Conservation (phyloP, 2,888 invertebrate species). For the Xanthia togata region DNA sequence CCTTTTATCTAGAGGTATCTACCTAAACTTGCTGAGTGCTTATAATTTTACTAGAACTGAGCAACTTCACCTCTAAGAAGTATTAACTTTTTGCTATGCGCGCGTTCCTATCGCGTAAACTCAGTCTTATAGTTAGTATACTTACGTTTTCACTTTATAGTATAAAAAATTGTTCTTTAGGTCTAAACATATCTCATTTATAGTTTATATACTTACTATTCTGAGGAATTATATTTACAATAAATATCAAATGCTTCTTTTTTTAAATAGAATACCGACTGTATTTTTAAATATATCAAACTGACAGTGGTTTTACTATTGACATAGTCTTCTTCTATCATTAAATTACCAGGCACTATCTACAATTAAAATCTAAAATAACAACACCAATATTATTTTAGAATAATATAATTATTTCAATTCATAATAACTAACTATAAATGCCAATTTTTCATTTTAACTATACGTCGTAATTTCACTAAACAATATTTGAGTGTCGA, state of each 20-base stretch:
- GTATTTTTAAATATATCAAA: background rate
- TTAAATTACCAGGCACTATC: conserved; percentile 20
- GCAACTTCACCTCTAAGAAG: background rate
- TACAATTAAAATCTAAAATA: conserved; percentile 74
- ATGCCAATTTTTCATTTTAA: conserved; percentile 86
- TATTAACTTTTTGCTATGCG: background rate
- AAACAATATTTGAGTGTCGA: conserved; percentile 82
- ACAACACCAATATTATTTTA: conserved; percentile 88
- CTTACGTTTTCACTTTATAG: conserved; percentile 10
- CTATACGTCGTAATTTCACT: conserved; percentile 85
- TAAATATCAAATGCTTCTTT: background rate
- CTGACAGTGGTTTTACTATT: background rate
- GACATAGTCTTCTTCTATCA: background rate
- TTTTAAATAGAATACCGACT: background rate
- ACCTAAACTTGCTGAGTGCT: background rate
- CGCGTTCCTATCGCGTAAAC: background rate
- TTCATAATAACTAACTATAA: conserved; percentile 90
- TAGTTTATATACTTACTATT: conserved; percentile 10
- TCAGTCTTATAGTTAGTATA: conserved; percentile 8
- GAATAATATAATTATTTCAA: conserved; percentile 91
- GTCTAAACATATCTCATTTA: background rate
- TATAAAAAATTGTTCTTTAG: background rate
- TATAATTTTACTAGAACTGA: background rate
- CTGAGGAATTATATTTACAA: background rate
- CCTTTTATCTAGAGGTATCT: background rate